Percentiles rank a stretch among this genome's conserved stretches.
Conservation (phyloP, 1,140 invertebrate species). For the Campodea augens region DNA sequence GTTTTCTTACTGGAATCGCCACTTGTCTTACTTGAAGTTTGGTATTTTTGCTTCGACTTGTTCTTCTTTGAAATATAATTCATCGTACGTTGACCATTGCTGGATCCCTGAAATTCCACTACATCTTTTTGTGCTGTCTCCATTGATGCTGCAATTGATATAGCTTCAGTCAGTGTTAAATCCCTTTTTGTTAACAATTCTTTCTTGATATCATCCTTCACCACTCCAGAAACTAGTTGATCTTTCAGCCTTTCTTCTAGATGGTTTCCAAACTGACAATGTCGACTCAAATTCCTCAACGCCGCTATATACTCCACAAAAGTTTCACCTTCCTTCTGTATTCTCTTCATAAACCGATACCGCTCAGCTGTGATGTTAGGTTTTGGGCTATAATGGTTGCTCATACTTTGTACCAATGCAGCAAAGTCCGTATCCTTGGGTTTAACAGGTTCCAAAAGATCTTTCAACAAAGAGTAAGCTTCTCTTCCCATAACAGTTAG, state of each 20-base stretch:
- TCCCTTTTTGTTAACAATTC: too few species aligned
- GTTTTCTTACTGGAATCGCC: too few species aligned
- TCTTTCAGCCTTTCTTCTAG: not conserved
- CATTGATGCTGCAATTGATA: too few species aligned
- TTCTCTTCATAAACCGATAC: not conserved
- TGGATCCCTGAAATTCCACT: too few species aligned
- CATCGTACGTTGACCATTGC: too few species aligned
- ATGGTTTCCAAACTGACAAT: not conserved
- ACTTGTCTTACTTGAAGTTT: too few species aligned
- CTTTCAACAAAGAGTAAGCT: not conserved
- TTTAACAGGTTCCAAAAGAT: not conserved
- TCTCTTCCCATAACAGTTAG: not conserved
- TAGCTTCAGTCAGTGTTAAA: too few species aligned
- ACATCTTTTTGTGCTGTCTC: too few species aligned
- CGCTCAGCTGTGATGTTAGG: not conserved
- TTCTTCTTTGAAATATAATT: too few species aligned
- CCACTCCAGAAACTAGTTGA: not conserved
- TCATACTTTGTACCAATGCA: not conserved
- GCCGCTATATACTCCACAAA: not conserved
- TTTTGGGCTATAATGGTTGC: not conserved
- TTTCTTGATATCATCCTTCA: too few species aligned
- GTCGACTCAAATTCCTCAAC: not conserved
- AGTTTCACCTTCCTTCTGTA: not conserved
- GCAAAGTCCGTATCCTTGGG: not conserved
- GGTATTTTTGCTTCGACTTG: too few species aligned